These are phyloP conservation scores for Orycteropus afer DNA, from an alignment of 2,113 vertebrate genomes.

Conservation along the genomic window DNA sequence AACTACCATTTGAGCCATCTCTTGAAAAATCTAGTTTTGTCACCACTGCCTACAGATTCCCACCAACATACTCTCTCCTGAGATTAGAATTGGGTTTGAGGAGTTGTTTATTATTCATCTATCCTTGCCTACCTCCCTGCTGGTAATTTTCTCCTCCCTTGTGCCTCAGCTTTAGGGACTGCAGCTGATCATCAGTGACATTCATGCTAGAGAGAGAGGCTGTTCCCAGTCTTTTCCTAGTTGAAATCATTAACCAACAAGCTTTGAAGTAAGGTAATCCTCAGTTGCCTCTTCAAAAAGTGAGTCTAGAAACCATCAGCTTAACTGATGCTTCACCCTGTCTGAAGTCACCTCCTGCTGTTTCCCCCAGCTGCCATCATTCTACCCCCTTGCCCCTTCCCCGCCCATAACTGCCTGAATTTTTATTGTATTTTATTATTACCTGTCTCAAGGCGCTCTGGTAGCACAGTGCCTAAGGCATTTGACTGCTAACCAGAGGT, in stretches of 20 bases:
- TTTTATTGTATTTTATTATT: background rate
- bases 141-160: background rate
- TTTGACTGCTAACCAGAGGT: too few species aligned
- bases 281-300: background rate
- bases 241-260: background rate
- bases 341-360: background rate
- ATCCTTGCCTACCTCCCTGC: background rate
- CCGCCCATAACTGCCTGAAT: background rate
- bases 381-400: background rate
- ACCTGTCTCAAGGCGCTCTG: too few species aligned
- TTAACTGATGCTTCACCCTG: background rate
- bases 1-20: background rate
- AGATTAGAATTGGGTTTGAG: background rate
- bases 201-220: background rate
- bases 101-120: background rate
- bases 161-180: background rate
- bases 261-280: background rate
- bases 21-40: conserved; percentile 38
- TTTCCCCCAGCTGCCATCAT: background rate
- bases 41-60: background rate
- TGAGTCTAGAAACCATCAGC: background rate
- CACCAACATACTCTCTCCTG: conserved; percentile 1
- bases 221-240: background rate
- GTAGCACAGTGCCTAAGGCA: too few species aligned
- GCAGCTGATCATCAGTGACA: background rate